Evolutionary conservation across 2,797 vertebrate species (phyloP).

Genomic region (Mormyrops attenuatus): DNA sequence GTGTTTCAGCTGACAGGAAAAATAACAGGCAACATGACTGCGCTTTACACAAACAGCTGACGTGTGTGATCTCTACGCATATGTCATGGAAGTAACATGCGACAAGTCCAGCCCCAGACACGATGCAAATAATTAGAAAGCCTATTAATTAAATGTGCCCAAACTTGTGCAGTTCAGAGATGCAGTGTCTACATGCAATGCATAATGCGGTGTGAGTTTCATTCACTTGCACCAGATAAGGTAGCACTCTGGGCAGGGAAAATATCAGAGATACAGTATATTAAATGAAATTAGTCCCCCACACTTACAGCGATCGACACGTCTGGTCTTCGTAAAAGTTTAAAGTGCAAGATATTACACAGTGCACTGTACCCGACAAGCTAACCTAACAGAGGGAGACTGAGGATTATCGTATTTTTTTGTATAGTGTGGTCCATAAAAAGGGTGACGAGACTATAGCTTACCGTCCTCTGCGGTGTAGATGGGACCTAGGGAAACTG

Average conservation of each 20-base stretch:
- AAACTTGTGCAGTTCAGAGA: background rate
- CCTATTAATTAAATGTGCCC: background rate
- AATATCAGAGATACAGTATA: background rate
- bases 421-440: background rate
- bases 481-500: conserved; percentile 17
- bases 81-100: background rate
- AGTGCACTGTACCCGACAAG: background rate
- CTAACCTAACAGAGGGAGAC: background rate
- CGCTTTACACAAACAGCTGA: background rate
- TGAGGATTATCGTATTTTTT: background rate
- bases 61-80: background rate
- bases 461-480: conserved; percentile 13
- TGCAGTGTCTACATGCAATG: background rate
- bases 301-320: background rate
- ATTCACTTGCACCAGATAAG: background rate
- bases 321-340: background rate
- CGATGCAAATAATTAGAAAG: background rate
- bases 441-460: background rate
- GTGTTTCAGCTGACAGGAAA: background rate
- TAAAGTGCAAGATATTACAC: background rate
- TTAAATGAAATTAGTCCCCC: background rate
- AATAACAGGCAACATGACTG: background rate
- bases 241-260: background rate
- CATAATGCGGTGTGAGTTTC: background rate
- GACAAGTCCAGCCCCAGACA: background rate